A percentile compares a stretch with the other conserved stretches of the same genome.
These are phyloP conservation scores for Tetragonisca angustula DNA, from an alignment of 2,888 invertebrate species.

Conservation along the genomic window DNA sequence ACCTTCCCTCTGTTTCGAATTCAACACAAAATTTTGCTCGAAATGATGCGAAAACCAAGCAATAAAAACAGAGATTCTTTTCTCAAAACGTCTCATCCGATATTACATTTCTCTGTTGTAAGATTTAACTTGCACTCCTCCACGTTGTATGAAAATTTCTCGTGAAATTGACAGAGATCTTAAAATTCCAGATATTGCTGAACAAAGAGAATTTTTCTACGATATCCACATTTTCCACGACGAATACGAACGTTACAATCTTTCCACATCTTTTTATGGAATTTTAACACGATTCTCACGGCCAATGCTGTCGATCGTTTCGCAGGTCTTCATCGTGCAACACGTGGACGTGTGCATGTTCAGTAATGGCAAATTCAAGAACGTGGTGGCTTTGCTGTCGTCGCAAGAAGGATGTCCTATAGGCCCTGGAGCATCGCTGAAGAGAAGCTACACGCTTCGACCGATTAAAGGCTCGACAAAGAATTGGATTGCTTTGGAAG, in stretches of 20 bases:
- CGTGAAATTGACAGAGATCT: background rate
- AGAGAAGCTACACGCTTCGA: constrained; percentile 88
- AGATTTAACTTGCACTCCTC: background rate
- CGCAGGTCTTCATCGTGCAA: constrained; percentile 92
- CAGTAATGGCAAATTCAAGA: constrained; percentile 97
- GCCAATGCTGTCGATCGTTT: background rate
- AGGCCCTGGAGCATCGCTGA: constrained; percentile 87
- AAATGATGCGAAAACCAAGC: background rate
- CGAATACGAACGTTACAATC: background rate
- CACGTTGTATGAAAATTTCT: background rate
- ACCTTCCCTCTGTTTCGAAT: background rate
- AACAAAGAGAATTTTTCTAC: background rate
- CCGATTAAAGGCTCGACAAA: constrained; percentile 92
- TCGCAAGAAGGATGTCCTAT: constrained; percentile 88
- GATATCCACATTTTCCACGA: background rate
- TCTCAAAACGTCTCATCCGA: background rate
- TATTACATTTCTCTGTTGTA: background rate
- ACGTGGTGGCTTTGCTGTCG: constrained; percentile 91
- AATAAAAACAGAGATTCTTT: background rate
- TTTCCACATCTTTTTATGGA: background rate
- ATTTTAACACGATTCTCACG: too few relatives aligned
- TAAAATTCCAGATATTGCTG: background rate
- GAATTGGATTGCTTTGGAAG: constrained; percentile 96
- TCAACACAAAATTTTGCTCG: background rate
- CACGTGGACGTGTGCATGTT: constrained; percentile 98